These are phyloP conservation scores for Microcebus tavaratra DNA, from an alignment of 2,113 vertebrate genomes.

Conservation along the genomic window DNA sequence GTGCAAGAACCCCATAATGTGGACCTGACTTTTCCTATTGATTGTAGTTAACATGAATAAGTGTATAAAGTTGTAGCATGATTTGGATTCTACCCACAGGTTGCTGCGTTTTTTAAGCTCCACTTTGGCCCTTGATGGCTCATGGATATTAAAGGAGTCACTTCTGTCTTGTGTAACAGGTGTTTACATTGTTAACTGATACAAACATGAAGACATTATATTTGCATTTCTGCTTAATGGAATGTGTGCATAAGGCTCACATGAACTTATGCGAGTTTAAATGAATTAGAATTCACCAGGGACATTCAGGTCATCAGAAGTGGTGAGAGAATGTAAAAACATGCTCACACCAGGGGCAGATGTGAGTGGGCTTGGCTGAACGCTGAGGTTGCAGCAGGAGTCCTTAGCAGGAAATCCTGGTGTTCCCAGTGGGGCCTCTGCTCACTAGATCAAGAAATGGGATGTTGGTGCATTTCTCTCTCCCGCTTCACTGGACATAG, in stretches of 20 bases:
- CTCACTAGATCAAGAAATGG: neutral
- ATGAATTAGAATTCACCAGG: neutral
- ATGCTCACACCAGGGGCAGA: neutral
- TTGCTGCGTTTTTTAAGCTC: neutral
- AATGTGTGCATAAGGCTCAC: neutral
- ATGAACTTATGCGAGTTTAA: neutral
- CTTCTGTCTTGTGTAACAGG: neutral
- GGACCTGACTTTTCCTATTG: neutral
- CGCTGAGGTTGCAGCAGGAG: neutral
- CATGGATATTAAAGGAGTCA: neutral
- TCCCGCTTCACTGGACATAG: neutral
- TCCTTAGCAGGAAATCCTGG: neutral
- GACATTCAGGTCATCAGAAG: neutral
- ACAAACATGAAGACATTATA: neutral
- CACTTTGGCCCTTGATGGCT: neutral
- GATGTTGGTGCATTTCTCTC: neutral
- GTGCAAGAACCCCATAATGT: neutral
- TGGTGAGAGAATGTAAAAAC: neutral
- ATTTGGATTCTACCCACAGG: neutral
- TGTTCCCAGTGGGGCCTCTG: neutral
- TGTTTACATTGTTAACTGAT: neutral
- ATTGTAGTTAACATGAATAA: neutral
- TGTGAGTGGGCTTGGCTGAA: neutral
- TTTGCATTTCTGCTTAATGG: slow-evolving; percentile 28
- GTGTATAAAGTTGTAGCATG: rapidly evolving